A percentile compares a stretch with the other conserved stretches of the same genome.
phyloP scores from a whole-genome alignment of 1,140 invertebrate species.

The Periplaneta americana region DNA sequence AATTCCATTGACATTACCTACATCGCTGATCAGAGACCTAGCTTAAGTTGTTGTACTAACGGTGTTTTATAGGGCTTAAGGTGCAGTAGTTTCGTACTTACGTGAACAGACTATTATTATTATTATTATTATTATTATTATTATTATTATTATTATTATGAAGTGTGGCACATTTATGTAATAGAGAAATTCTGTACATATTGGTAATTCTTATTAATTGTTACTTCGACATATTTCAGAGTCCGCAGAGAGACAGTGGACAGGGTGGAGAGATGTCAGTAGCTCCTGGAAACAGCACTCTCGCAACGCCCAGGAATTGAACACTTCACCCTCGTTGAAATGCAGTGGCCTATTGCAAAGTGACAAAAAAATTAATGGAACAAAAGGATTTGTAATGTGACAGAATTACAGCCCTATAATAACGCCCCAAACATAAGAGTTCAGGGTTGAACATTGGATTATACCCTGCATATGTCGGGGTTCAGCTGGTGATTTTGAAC shows the following conservation, averaged over 20 bases:
- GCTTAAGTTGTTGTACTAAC: too few relatives aligned
- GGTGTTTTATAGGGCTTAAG: too few relatives aligned
- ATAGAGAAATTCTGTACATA: too few relatives aligned
- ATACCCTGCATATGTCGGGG: neutral
- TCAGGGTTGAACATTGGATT: neutral
- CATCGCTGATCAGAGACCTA: too few relatives aligned
- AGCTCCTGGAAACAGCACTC: constrained; percentile 41
- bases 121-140: too few relatives aligned
- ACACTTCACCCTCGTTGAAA: neutral
- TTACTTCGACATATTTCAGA: too few relatives aligned
- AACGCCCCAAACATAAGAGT: neutral
- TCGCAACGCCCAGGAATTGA: constrained; percentile 33
- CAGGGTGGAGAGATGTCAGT: constrained; percentile 47
- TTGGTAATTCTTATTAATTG: too few relatives aligned
- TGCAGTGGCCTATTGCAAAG: neutral
- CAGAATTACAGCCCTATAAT: neutral
- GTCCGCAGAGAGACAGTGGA: constrained; percentile 42
- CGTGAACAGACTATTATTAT: too few relatives aligned
- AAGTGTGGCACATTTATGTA: too few relatives aligned
- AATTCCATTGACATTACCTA: too few relatives aligned
- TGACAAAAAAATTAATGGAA: neutral
- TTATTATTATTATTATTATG: too few relatives aligned
- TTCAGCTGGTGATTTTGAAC: neutral
- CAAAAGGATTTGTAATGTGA: neutral
- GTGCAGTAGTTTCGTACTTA: too few relatives aligned